Percentiles rank a stretch among this genome's conserved stretches.
phyloP scores from a whole-genome alignment of 2,888 invertebrate genomes.

The Punctoribates punctum region DNA sequence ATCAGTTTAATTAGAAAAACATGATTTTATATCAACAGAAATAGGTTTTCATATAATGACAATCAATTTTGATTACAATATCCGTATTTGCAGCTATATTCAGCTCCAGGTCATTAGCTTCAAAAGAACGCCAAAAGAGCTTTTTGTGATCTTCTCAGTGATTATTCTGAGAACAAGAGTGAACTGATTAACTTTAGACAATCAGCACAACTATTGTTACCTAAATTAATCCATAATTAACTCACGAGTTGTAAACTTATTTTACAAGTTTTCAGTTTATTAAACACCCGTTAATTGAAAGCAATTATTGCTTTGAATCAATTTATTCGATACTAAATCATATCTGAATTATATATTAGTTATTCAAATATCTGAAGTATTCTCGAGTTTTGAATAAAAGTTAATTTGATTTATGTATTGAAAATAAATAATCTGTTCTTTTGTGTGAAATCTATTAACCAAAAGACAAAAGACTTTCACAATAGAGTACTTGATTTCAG shows the following conservation, averaged over 20 bases:
- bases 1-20: neutral
- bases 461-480: constrained; percentile 13
- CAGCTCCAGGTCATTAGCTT: constrained; percentile 3
- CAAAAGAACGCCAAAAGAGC: neutral
- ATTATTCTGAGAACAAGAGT: neutral
- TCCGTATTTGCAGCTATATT: no score
- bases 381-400: no score
- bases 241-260: neutral
- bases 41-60: constrained; percentile 1
- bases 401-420: neutral
- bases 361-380: neutral
- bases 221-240: neutral
- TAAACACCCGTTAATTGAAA: neutral
- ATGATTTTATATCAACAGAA: neutral
- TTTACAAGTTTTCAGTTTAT: neutral
- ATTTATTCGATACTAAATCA: neutral
- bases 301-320: neutral
- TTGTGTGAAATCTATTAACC: neutral
- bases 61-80: constrained; percentile 1
- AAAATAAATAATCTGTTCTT: neutral
- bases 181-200: neutral
- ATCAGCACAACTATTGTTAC: neutral
- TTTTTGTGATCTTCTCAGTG: neutral
- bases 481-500: constrained; percentile 10
- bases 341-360: neutral